Percentiles rank a stretch among this genome's conserved stretches.
Evolutionary conservation across 2,888 invertebrate species (phyloP).

Genomic region (Sinhomidia bicolor): DNA sequence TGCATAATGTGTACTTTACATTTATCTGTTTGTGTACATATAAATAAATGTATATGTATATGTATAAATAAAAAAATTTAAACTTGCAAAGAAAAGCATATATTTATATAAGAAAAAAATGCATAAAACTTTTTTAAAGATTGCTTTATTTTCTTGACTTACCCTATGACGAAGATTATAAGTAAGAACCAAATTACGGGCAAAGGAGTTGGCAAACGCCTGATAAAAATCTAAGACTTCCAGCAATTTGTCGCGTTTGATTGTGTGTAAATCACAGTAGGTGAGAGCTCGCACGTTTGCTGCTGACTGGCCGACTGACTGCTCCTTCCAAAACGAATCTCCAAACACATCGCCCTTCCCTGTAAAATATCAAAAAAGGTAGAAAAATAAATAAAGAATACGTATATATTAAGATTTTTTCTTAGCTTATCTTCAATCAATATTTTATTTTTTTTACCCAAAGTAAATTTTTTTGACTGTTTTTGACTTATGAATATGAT

Average conservation of each 20-base stretch:
- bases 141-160: constrained; percentile 82
- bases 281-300: constrained; percentile 98
- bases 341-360: constrained; percentile 99
- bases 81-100: too few species aligned
- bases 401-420: too few species aligned
- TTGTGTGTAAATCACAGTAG: constrained; percentile 99
- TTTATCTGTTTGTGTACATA: not conserved
- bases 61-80: not conserved
- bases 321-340: constrained; percentile 99
- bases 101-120: too few species aligned
- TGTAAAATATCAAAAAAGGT: constrained; percentile 81
- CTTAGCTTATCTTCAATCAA: too few species aligned
- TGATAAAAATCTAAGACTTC: constrained; percentile 86
- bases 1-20: not conserved
- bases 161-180: constrained; percentile 99
- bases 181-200: constrained; percentile 97
- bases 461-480: too few species aligned
- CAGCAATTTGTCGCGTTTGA: constrained; percentile 86
- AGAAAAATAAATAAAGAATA: too few species aligned
- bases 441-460: too few species aligned
- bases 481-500: not conserved
- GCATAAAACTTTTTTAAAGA: too few species aligned
- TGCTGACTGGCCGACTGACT: constrained; percentile 97
- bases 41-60: not conserved
- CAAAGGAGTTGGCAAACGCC: constrained; percentile 99